Conservation (phyloP, 1,140 invertebrate genomes). For the Diabrotica undecimpunctata region DNA sequence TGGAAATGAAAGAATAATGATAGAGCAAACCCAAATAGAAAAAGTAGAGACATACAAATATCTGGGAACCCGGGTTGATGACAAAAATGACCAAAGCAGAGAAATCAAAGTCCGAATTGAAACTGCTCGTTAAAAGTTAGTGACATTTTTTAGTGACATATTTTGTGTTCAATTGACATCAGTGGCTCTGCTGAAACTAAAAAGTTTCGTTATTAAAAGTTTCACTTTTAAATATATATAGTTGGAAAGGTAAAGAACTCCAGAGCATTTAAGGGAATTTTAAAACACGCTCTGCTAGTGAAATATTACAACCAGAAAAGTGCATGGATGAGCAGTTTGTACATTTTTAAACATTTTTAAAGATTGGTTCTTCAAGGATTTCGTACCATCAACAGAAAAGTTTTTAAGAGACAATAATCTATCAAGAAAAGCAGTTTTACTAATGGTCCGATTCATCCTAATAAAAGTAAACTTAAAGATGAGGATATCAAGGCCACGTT, state of each 20-base stretch:
- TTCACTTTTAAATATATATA: too few species aligned
- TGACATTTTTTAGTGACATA: too few species aligned
- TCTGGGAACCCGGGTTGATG: too few species aligned
- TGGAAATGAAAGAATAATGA: too few species aligned
- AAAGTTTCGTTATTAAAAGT: too few species aligned
- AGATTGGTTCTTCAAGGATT: slow-evolving; percentile 43
- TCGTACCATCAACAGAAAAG: slow-evolving; percentile 42
- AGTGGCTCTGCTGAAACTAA: too few species aligned
- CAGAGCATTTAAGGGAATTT: slow-evolving; percentile 36
- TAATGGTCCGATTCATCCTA: slow-evolving; percentile 35
- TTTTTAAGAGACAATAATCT: slow-evolving; percentile 43
- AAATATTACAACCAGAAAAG: slow-evolving; percentile 32
- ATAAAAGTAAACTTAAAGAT: slow-evolving; percentile 21
- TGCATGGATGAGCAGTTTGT: slow-evolving; percentile 45
- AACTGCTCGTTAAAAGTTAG: too few species aligned
- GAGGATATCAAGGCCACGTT: slow-evolving; percentile 30
- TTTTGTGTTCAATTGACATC: too few species aligned
- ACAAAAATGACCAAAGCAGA: too few species aligned
- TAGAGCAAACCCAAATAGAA: too few species aligned
- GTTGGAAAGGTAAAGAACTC: slow-evolving; percentile 46
- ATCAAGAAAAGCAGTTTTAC: slow-evolving; percentile 44
- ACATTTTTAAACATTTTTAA: slow-evolving; percentile 44
- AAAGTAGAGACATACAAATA: too few species aligned
- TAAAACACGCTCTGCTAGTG: not conserved
- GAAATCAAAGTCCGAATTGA: too few species aligned